Evolutionary conservation across 2,888 invertebrate genomes (phyloP).

Genomic region (Tinea semifulvella): DNA sequence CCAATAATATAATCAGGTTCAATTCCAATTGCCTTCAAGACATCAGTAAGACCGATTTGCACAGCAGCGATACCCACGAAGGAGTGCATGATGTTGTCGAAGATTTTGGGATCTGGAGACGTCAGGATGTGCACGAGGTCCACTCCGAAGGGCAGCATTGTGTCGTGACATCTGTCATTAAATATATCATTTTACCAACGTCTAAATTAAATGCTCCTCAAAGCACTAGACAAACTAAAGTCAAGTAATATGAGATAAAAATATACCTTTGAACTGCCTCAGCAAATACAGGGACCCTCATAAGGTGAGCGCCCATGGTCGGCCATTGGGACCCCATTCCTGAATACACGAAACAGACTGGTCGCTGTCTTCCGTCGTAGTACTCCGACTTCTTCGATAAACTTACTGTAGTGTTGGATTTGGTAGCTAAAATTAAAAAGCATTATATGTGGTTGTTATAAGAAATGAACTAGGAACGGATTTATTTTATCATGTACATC

Average conservation of each 20-base stretch:
- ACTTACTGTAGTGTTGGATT: conserved; percentile 30
- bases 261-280: conserved; percentile 53
- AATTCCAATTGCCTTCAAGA: conserved; percentile 56
- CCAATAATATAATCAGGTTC: conserved; percentile 59
- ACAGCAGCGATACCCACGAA: conserved; percentile 73
- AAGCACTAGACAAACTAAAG: not conserved
- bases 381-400: conserved; percentile 31
- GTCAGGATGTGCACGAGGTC: conserved; percentile 68
- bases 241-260: too few relatives aligned
- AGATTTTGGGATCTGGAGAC: conserved; percentile 66
- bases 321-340: conserved; percentile 80
- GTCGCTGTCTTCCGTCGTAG: conserved; percentile 39
- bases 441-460: not conserved
- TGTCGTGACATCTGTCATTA: conserved; percentile 39
- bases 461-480: too few relatives aligned
- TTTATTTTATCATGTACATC: too few relatives aligned
- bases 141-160: conserved; percentile 57
- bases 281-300: conserved; percentile 70
- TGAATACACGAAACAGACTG: conserved; percentile 76
- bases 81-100: conserved; percentile 66
- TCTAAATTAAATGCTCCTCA: not conserved
- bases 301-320: conserved; percentile 71
- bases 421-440: conserved; percentile 26
- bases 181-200: not conserved
- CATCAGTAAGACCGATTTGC: conserved; percentile 64